Evolutionary conservation across 2,888 invertebrate genomes (phyloP), one percentile per base, ranked within the genome.

Genomic region (Epiperipatus broadwayi): DNA sequence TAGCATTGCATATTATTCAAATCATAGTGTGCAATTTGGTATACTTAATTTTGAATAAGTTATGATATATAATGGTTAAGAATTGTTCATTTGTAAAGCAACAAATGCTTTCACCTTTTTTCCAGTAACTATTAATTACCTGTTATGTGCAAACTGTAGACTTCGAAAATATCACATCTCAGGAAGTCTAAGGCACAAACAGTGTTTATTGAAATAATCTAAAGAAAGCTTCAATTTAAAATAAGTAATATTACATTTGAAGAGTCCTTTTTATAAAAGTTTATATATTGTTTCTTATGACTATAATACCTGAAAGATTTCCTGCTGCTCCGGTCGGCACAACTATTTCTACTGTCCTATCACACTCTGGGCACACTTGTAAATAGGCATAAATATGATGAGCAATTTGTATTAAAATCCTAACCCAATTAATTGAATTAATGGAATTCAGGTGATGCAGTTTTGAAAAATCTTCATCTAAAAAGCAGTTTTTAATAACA

Each of bases 271-370:
- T 5, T 19, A 21, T 5, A 33, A 8, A 21, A 20, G 15, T 19
- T 34, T 28, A 14, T 5, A 10, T 21, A n/a, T 21, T 15, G 12
- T 21, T 5, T 41, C 49, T 46, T 44, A n/a, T n/a, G n/a, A n/a
- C n/a, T n/a, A n/a, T n/a, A n/a, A n/a, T n/a, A 55, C 61, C 55
- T 21, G 58, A 53, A 1, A 61, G 46, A 49, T 64, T 65, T 14
- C 64, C 65, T 38, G 52, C 57, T 3, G 57, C 64, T 21, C 65
- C 64, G n/a, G 64, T 60, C 3, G 64, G 65, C 3, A 63, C 50
- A 20, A 59, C 56, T 19, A 65, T 49, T 44, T 60, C 54, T 14
- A 63, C 51, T 4, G 45, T 47, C 14, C 38, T 33, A 18, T 52
- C 52, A 45, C 48, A 49, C 4, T 36, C 39, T 4, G 50, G 49